Evolutionary conservation across 1,140 invertebrate species (phyloP).

Genomic region (Hermetia illucens): DNA sequence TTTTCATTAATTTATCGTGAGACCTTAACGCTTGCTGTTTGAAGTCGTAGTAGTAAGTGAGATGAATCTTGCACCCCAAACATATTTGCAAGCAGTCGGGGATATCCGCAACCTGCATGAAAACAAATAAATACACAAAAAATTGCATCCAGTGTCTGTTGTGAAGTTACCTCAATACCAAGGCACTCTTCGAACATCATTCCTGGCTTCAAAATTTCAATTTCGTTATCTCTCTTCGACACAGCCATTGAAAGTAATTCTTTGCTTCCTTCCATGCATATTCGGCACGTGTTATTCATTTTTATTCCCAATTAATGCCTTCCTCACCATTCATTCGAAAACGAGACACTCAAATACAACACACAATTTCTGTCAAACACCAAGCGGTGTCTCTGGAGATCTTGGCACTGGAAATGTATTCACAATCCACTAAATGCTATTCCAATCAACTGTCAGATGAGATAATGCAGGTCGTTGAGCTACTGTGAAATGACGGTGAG

Average conservation of each 20-base stretch:
- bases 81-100: neutral
- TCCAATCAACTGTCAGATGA: no score
- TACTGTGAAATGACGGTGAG: no score
- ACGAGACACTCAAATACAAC: no score
- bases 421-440: no score
- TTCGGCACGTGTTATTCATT: neutral
- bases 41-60: neutral
- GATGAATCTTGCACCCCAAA: neutral
- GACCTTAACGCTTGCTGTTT: neutral
- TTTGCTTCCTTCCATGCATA: neutral
- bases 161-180: neutral
- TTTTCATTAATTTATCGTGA: neutral
- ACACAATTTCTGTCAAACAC: no score
- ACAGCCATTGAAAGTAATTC: neutral
- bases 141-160: neutral
- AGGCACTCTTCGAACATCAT: neutral
- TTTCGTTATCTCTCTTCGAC: neutral
- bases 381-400: no score
- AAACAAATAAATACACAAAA: neutral
- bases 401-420: no score
- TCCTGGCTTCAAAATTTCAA: no score
- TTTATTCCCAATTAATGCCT: no score
- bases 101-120: neutral
- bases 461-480: no score
- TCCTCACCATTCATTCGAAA: no score